Conservation (phyloP, 2,888 invertebrate genomes). For the Perdita meconis region DNA sequence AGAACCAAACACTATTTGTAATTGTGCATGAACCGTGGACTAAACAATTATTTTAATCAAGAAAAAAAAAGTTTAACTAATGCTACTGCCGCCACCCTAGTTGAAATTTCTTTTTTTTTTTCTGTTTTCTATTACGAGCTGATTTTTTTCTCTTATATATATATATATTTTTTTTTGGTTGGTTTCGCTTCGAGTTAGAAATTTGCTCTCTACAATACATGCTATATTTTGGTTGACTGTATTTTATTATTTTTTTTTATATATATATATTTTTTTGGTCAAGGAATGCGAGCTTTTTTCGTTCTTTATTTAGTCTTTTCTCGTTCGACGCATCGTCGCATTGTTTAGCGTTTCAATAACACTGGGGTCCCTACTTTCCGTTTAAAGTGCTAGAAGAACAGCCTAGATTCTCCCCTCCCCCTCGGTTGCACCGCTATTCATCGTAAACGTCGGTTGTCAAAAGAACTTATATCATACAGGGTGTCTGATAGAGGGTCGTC, state of each 20-base stretch:
- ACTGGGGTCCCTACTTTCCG: constrained; percentile 86
- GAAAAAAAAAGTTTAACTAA: constrained; percentile 76
- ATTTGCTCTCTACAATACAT: constrained; percentile 13
- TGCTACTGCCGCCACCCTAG: constrained; percentile 83
- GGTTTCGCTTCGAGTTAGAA: constrained; percentile 42
- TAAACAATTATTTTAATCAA: constrained; percentile 74
- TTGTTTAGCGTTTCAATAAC: constrained; percentile 78
- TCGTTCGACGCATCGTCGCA: constrained; percentile 52
- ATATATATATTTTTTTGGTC: constrained; percentile 14
- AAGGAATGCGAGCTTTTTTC: constrained; percentile 35
- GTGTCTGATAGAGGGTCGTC: constrained; percentile 65
- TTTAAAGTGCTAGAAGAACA: constrained; percentile 89
- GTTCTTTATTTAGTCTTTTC: constrained; percentile 30
- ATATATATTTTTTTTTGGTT: constrained; percentile 18
- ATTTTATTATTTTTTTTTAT: no score
- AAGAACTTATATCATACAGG: constrained; percentile 59
- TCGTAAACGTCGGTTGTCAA: constrained; percentile 45
- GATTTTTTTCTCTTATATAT: constrained; percentile 37
- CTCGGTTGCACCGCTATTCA: constrained; percentile 84
- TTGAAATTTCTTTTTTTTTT: no score
- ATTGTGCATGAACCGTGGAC: constrained; percentile 72
- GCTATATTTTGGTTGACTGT: constrained; percentile 9
- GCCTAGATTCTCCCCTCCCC: constrained; percentile 86
- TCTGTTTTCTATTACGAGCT: constrained; percentile 21
- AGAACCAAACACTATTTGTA: constrained; percentile 83